Base-by-base conservation (phyloP, 2,113 vertebrate genomes). In the Mormyrus lacerda region DNA sequence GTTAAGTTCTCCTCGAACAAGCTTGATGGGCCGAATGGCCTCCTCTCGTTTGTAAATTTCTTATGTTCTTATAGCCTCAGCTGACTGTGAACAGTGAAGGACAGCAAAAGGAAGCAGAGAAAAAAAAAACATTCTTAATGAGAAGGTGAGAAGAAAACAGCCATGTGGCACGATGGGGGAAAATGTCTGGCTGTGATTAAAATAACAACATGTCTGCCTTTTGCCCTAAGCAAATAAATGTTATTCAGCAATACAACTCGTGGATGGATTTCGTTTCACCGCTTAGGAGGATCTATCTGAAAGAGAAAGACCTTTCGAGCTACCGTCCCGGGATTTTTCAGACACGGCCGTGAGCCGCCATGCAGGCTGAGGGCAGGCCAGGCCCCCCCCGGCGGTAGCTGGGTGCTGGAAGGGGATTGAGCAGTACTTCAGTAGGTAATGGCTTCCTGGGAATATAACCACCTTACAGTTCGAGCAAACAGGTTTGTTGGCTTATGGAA, bases 371-470 rank as follows among this genome's bases (percentile, higher is more conserved):
- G n/a, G n/a, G 45, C 27, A 48, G 24, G 83, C 83, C 21, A 47
- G 21, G 2, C 21, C 13, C 6, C 39, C 42, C 8, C 9, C 15
- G 0, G 21, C 17, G 19, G 5, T 9, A 0, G 5, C 9, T n/a
- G 48, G 83, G 45, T 13, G 83, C 44, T 39, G 73, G 35, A 2
- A 79, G 73, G 35, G 15, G 73, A 79, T 79, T 17, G 31, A 79
- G 73, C 35, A 42, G 73, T 85, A 48, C n/a, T 50, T 48, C n/a
- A 50, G n/a, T 85, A 50, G 83, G 83, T 85, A 85, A 50, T 85
- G 47, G 83, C 47, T 85, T 85, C 45, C 83, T 31, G 83, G 24
- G 47, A 85, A 47, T 48, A 27, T 31, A 85, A 50, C 47, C 24
- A 8, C 47, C 13, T 3, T 9, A 21, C 83, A 50, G 83, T 85